Evolutionary conservation across 2,888 invertebrate species (phyloP).

Genomic region (Aplocera efformata): DNA sequence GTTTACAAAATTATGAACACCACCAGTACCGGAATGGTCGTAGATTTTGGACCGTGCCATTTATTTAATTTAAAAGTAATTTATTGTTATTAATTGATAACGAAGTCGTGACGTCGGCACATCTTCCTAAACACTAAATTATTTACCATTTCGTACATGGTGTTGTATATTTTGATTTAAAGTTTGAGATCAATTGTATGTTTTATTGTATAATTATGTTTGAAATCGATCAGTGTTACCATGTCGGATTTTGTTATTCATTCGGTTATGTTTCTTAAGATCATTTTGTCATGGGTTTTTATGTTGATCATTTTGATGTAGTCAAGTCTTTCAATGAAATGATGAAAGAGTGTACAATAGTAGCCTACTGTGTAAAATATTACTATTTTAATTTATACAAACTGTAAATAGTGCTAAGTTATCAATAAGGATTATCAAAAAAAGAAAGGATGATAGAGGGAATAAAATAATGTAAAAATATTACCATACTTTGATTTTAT

Average conservation of each 20-base stretch:
- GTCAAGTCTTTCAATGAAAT: slow-evolving; percentile 63
- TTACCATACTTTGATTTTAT: slow-evolving; percentile 48
- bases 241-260: slow-evolving; percentile 41
- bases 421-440: slow-evolving; percentile 71
- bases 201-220: slow-evolving; percentile 41
- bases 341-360: slow-evolving; percentile 73
- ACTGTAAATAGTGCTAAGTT: slow-evolving; percentile 77
- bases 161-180: slow-evolving; percentile 62
- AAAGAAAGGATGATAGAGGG: slow-evolving; percentile 75
- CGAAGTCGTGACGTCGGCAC: slow-evolving; percentile 52
- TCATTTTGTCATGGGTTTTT: slow-evolving; percentile 32
- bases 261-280: slow-evolving; percentile 38
- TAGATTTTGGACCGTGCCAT: slow-evolving; percentile 76
- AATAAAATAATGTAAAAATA: slow-evolving; percentile 70
- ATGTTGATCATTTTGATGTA: slow-evolving; percentile 42
- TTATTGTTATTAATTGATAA: slow-evolving; percentile 48
- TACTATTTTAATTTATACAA: slow-evolving; percentile 77
- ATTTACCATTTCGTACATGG: slow-evolving; percentile 71
- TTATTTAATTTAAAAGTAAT: slow-evolving; percentile 75
- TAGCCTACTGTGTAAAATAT: slow-evolving; percentile 71
- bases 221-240: slow-evolving; percentile 61
- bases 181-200: slow-evolving; percentile 54
- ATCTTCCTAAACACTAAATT: slow-evolving; percentile 63
- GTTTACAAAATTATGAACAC: slow-evolving; percentile 43
- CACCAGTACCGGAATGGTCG: slow-evolving; percentile 69